Percentiles rank a stretch among this genome's conserved stretches.
Conservation (phyloP, 2,113 vertebrate genomes). For the Bufo gargarizans region DNA sequence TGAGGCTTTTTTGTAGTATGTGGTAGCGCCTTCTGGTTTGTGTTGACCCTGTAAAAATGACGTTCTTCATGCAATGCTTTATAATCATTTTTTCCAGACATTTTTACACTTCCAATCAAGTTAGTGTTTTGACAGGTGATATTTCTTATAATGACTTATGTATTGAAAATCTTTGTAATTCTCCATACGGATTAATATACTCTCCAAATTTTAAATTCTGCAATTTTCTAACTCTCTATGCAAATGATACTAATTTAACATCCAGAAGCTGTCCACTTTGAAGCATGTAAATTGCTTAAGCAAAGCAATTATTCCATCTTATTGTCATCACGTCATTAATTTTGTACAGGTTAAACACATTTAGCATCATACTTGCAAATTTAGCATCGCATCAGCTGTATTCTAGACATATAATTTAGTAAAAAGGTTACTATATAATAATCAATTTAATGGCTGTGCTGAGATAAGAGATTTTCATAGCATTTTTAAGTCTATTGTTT, state of each 20-base stretch:
- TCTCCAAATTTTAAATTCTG: conserved; percentile 15
- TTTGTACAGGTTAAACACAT: conserved; percentile 55
- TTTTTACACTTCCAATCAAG: conserved; percentile 17
- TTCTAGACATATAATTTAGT: conserved; percentile 40
- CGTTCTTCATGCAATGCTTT: background rate
- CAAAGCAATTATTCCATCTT: conserved; percentile 56
- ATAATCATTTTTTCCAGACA: background rate
- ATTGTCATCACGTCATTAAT: conserved; percentile 56
- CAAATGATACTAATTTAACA: conserved; percentile 53
- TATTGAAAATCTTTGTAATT: conserved; percentile 38
- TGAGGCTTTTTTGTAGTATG: too few species aligned
- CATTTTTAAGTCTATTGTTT: conserved; percentile 47
- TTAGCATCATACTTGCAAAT: conserved; percentile 56
- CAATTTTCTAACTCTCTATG: conserved; percentile 37
- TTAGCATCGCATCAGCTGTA: conserved; percentile 46
- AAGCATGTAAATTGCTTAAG: conserved; percentile 53
- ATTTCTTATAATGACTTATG: conserved; percentile 35
- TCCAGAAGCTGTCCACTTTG: conserved; percentile 41
- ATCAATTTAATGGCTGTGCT: conserved; percentile 41
- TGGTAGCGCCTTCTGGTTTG: background rate
- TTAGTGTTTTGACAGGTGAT: conserved; percentile 36
- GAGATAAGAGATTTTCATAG: conserved; percentile 43
- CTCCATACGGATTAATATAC: conserved; percentile 20
- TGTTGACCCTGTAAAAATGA: background rate
- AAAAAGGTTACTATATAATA: conserved; percentile 51